Conservation (phyloP, 2,113 vertebrate genomes). For the Prunella himalayana region DNA sequence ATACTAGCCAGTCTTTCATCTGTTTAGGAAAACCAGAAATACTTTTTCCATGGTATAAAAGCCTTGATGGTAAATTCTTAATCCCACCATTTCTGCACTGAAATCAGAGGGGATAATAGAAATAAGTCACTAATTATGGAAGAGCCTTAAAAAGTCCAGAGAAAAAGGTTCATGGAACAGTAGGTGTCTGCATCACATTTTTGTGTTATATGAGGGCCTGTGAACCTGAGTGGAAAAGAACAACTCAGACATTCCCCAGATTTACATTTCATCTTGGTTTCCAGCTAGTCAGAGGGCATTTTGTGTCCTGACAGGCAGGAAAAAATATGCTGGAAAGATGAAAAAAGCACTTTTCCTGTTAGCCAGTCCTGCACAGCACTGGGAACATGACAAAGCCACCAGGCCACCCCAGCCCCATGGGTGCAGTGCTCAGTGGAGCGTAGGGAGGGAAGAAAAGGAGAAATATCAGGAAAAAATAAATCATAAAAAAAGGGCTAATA, state of each 20-base stretch:
- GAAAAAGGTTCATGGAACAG: neutral
- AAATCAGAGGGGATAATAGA: neutral
- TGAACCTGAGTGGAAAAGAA: neutral
- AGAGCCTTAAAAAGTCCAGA: neutral
- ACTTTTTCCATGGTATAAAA: neutral
- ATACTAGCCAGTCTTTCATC: neutral
- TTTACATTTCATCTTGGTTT: neutral
- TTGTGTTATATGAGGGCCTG: neutral
- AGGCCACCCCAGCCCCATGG: rapidly evolving
- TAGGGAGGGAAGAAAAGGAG: rapidly evolving
- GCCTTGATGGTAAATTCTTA: neutral
- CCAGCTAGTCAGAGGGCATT: neutral
- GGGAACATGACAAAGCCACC: neutral
- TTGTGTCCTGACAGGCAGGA: neutral
- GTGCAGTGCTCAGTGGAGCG: neutral
- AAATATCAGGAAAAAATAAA: neutral
- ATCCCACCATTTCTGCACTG: neutral
- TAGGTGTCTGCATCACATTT: neutral
- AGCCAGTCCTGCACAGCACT: rapidly evolving
- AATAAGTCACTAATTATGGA: neutral
- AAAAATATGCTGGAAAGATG: neutral
- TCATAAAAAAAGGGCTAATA: neutral
- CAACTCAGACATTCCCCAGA: neutral
- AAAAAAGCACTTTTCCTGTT: neutral
- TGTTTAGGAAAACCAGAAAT: neutral